Conservation (phyloP, 2,113 vertebrate genomes). For the Hippocampus abdominalis region DNA sequence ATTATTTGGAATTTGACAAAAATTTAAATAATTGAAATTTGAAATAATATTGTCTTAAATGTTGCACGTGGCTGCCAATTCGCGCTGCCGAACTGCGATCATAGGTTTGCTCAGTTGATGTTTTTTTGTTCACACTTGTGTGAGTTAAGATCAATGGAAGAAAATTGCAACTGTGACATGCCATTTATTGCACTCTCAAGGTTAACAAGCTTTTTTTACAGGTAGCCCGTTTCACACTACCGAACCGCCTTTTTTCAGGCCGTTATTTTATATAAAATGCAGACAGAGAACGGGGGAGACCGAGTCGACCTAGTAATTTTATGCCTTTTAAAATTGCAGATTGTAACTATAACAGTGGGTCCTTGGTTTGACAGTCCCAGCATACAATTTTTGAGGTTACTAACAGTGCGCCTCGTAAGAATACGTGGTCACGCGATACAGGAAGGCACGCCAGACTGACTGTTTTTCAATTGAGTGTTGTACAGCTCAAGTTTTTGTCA, state of each 20-base stretch:
- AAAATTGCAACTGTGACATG: neutral
- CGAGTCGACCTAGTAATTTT: neutral
- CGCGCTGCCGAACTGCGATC: neutral
- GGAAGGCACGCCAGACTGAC: neutral
- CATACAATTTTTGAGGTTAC: neutral
- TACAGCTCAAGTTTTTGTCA: neutral
- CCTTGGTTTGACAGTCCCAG: neutral
- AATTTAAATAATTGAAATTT: constrained; percentile 2
- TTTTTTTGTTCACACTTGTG: neutral
- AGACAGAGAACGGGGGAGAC: neutral
- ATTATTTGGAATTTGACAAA: neutral
- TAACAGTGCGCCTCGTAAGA: neutral
- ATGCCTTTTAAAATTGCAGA: neutral
- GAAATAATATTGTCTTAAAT: neutral
- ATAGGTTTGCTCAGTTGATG: neutral
- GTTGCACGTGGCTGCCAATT: neutral
- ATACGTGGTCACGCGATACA: neutral
- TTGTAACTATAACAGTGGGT: neutral
- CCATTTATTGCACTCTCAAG: neutral
- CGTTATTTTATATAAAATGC: neutral
- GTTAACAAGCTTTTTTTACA: neutral
- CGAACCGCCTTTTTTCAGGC: neutral
- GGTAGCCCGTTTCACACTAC: neutral
- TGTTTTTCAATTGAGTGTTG: neutral
- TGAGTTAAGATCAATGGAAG: neutral